A percentile compares a stretch with the other conserved stretches of the same genome.
Evolutionary conservation across 2,113 vertebrate species (phyloP).

Genomic region (Nibea albiflora): DNA sequence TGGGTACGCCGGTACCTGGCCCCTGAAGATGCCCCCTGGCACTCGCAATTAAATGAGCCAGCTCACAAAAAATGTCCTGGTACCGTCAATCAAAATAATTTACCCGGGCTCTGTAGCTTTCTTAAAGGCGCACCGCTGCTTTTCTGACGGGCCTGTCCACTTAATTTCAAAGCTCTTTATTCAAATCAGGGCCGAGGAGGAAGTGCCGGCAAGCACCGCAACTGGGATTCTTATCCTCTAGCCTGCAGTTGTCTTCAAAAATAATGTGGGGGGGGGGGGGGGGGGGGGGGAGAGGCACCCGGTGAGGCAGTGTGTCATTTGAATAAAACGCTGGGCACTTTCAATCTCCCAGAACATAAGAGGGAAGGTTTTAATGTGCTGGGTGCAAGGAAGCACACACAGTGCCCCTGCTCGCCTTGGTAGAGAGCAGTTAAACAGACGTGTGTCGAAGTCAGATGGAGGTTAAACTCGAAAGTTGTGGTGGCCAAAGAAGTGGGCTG

Average conservation of each 20-base stretch:
- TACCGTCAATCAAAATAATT: conserved; percentile 95
- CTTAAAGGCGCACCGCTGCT: conserved; percentile 84
- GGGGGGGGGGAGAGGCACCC: conserved; percentile 61
- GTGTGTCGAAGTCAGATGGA: conserved; percentile 73
- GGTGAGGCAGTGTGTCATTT: conserved; percentile 78
- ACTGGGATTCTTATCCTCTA: conserved; percentile 82
- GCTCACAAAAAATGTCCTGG: conserved; percentile 82
- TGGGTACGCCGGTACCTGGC: conserved; percentile 87
- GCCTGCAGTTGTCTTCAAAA: conserved; percentile 84
- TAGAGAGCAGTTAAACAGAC: conserved; percentile 61
- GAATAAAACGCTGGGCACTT: conserved; percentile 84
- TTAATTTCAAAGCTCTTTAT: conserved; percentile 88
- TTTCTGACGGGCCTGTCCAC: conserved; percentile 84
- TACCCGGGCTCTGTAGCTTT: conserved; percentile 87
- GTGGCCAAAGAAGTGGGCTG: conserved; percentile 69
- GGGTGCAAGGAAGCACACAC: conserved; percentile 65
- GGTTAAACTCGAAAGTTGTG: conserved; percentile 77
- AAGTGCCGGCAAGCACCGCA: conserved; percentile 67
- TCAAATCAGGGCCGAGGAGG: conserved; percentile 84
- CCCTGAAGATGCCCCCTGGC: conserved; percentile 94
- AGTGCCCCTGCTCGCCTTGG: conserved; percentile 66
- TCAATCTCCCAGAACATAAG: conserved; percentile 76
- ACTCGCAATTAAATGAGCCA: conserved; percentile 92
- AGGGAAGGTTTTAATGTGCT: conserved; percentile 76
- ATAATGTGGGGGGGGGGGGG: conserved; percentile 66